A percentile compares a stretch with the other conserved stretches of the same genome.
These are phyloP conservation scores for Crotalus horridus DNA, from an alignment of 2,113 vertebrate species.

Conservation along the genomic window DNA sequence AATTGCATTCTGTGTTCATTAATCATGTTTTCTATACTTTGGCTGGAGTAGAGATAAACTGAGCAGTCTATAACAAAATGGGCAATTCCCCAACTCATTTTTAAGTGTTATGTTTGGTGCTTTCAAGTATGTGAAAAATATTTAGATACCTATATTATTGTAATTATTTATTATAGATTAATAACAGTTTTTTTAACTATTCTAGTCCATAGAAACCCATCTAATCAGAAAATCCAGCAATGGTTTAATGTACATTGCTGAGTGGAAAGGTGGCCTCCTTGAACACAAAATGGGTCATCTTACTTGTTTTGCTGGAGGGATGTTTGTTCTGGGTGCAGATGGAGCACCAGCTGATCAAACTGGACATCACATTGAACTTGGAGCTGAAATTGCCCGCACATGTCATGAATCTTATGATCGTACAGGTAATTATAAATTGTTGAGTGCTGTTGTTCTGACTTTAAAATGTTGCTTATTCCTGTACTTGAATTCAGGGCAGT, in stretches of 20 bases:
- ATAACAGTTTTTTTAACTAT: neutral
- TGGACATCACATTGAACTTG: conserved; percentile 90
- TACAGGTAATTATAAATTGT: conserved; percentile 72
- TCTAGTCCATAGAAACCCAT: conserved; percentile 90
- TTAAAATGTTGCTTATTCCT: neutral
- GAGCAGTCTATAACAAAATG: neutral
- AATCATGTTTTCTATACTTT: neutral
- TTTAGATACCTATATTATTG: neutral
- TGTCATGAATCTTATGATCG: conserved; percentile 95
- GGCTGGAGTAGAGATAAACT: neutral
- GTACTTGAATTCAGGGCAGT: neutral
- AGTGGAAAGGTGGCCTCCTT: conserved; percentile 96
- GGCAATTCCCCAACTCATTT: neutral
- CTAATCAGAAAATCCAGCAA: conserved; percentile 89
- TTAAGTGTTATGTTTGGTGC: neutral
- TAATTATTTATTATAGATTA: neutral
- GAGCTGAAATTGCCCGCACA: conserved; percentile 93
- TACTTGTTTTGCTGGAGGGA: conserved; percentile 96
- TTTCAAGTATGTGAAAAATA: neutral
- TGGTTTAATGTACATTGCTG: conserved; percentile 93
- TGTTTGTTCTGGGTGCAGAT: conserved; percentile 94
- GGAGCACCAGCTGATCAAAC: conserved; percentile 83
- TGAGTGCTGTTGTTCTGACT: neutral
- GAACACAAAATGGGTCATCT: conserved; percentile 99
- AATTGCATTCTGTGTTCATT: neutral